Evolutionary conservation across 92 coral and sea anemone species (phyloP).

Genomic region (Nematostella vectensis): DNA sequence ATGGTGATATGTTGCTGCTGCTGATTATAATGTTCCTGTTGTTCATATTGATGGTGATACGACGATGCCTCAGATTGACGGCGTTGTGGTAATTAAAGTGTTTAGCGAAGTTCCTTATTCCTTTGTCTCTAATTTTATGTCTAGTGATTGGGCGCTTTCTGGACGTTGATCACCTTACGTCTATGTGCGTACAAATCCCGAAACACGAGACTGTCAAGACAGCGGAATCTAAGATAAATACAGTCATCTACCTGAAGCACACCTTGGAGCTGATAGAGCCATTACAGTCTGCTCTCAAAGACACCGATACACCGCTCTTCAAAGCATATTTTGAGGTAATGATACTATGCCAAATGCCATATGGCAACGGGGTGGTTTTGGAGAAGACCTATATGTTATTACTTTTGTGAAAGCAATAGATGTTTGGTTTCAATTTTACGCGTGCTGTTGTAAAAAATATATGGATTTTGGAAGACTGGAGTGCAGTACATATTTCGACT

Average conservation of each 20-base stretch:
- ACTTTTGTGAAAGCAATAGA: not conserved
- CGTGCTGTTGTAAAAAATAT: no score
- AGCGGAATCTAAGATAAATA: slow-evolving; percentile 91
- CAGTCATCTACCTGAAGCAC: slow-evolving; percentile 83
- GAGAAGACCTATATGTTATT: not conserved
- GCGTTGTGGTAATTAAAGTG: no score
- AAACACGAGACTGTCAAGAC: slow-evolving; percentile 94
- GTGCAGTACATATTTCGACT: no score
- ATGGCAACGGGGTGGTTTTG: not conserved
- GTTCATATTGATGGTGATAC: no score
- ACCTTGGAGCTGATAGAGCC: slow-evolving; percentile 92
- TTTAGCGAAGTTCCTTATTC: not conserved
- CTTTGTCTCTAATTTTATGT: not conserved
- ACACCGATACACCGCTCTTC: slow-evolving; percentile 65
- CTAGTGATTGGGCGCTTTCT: slow-evolving; percentile 82
- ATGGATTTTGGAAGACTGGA: no score
- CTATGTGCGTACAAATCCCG: slow-evolving; percentile 94
- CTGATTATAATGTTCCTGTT: no score
- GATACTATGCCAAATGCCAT: not conserved
- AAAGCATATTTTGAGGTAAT: slow-evolving; percentile 82
- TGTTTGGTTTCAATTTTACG: not conserved
- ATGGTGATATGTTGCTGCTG: no score
- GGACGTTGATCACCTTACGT: slow-evolving; percentile 91
- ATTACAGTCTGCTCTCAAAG: slow-evolving; percentile 53
- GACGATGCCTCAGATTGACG: no score